phyloP scores from a whole-genome alignment of 2,113 vertebrate species.

The Sturnus vulgaris region DNA sequence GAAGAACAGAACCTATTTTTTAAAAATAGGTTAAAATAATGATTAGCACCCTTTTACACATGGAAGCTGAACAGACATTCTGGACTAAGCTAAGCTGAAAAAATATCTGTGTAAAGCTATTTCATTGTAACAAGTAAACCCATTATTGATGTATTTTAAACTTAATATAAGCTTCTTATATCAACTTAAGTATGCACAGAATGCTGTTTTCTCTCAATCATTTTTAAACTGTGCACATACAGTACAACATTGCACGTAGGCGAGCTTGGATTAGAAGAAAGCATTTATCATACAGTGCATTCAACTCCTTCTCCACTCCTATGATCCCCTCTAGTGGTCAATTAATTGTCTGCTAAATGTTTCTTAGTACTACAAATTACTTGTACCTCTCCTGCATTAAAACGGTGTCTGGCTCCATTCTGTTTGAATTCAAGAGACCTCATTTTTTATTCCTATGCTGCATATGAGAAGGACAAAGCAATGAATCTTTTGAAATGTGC shows the following conservation, averaged over 20 bases:
- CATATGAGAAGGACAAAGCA: neutral
- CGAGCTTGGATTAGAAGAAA: neutral
- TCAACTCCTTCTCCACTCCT: neutral
- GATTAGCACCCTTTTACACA: neutral
- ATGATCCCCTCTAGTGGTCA: conserved; percentile 53
- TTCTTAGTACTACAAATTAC: neutral
- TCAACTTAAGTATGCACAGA: neutral
- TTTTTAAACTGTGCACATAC: neutral
- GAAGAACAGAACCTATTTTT: neutral
- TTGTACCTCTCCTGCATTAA: neutral
- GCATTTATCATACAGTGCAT: neutral
- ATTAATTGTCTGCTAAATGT: neutral
- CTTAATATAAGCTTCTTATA: neutral
- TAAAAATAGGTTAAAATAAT: neutral
- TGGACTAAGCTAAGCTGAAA: neutral
- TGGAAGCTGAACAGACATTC: neutral
- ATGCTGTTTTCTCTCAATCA: neutral
- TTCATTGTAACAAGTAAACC: neutral
- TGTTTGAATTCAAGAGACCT: neutral
- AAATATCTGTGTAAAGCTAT: neutral
- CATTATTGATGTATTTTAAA: neutral
- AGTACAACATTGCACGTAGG: neutral
- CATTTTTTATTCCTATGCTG: neutral
- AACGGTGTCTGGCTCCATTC: neutral
- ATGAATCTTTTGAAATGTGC: neutral